Percentiles rank a stretch among this genome's conserved stretches.
Conservation (phyloP, 2,797 vertebrate species). For the Falco cherrug region DNA sequence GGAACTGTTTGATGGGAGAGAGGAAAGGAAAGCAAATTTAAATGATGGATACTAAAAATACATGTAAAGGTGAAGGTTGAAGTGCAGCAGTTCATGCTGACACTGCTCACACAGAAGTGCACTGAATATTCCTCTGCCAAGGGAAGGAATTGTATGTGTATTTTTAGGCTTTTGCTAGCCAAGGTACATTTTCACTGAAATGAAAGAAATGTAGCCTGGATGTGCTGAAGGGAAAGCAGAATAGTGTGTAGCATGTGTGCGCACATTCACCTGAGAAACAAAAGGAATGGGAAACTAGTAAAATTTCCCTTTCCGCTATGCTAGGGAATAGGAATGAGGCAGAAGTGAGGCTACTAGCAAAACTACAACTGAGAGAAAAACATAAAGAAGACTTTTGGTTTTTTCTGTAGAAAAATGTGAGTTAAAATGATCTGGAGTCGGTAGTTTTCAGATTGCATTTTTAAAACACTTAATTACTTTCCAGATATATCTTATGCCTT, state of each 20-base stretch:
- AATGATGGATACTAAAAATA: neutral
- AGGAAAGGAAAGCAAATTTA: neutral
- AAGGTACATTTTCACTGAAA: neutral
- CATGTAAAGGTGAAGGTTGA: neutral
- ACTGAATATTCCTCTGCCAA: neutral
- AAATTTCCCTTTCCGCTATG: neutral
- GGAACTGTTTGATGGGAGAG: neutral
- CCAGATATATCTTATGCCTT: neutral
- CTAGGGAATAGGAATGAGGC: neutral
- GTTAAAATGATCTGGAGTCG: neutral
- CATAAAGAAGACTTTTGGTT: neutral
- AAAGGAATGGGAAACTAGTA: neutral
- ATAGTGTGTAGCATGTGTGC: neutral
- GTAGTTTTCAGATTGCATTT: neutral
- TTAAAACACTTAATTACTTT: neutral
- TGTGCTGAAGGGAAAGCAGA: neutral
- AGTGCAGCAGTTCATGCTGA: neutral
- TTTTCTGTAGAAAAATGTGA: neutral
- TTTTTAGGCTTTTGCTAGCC: slow-evolving; percentile 16
- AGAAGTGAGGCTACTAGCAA: neutral
- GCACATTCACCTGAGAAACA: neutral
- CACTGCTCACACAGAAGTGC: neutral
- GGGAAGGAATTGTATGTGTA: neutral
- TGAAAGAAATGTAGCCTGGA: neutral
- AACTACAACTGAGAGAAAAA: neutral